Evolutionary conservation across 2,113 vertebrate species (phyloP).

Genomic region (Eudorcas thomsonii): DNA sequence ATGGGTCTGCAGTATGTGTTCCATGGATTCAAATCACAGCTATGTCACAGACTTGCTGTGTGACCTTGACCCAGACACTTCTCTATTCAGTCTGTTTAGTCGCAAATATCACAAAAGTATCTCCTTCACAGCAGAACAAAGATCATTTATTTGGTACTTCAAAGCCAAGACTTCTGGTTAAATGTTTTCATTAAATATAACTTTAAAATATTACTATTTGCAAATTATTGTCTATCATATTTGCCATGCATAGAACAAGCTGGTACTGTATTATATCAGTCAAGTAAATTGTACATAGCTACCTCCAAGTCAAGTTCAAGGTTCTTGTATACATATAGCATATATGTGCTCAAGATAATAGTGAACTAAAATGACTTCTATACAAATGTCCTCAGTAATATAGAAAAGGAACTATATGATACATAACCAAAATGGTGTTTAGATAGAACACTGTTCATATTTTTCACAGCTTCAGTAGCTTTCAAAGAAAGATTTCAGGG

Average conservation of each 20-base stretch:
- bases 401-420: slow-evolving; percentile 22
- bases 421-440: slow-evolving; percentile 35
- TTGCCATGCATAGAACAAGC: not conserved
- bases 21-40: not conserved
- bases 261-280: not conserved
- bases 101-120: not conserved
- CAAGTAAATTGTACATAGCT: not conserved
- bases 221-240: not conserved
- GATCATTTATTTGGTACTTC: not conserved
- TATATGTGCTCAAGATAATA: not conserved
- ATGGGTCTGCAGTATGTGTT: not conserved
- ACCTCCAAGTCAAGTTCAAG: not conserved
- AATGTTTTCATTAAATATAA: not conserved
- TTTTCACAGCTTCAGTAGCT: slow-evolving; percentile 42
- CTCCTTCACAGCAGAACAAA: not conserved
- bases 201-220: slow-evolving; percentile 11
- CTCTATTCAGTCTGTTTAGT: not conserved
- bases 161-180: not conserved
- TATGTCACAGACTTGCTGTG: not conserved
- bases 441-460: slow-evolving; percentile 38
- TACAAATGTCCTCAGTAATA: slow-evolving; percentile 28
- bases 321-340: not conserved
- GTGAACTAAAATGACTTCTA: slow-evolving; percentile 16
- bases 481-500: slow-evolving; percentile 40
- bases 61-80: not conserved